Conservation (phyloP, 2,113 vertebrate genomes). For the Varanus salvator region DNA sequence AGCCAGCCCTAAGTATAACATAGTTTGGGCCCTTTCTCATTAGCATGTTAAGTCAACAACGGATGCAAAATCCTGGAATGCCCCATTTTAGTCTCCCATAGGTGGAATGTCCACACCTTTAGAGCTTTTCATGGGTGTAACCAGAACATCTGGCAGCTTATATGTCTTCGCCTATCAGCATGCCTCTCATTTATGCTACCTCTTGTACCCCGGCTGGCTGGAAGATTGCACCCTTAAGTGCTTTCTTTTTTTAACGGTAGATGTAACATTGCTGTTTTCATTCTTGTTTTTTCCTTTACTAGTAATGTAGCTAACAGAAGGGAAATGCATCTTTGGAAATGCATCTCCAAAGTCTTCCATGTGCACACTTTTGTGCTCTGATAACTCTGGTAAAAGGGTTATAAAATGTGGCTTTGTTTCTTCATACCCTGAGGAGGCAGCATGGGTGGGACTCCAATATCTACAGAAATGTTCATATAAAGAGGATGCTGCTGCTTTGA, state of each 20-base stretch:
- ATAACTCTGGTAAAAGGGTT: not conserved
- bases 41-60: too few relatives aligned
- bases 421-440: slow-evolving; percentile 27
- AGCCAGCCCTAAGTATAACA: not conserved
- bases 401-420: not conserved
- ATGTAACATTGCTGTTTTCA: not conserved
- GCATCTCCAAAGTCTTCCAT: not conserved
- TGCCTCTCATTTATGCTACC: not conserved
- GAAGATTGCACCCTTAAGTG: not conserved
- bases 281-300: slow-evolving; percentile 6
- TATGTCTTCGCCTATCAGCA: too few relatives aligned
- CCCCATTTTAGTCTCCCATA: not conserved
- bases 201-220: not conserved
- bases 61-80: not conserved
- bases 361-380: not conserved
- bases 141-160: too few relatives aligned
- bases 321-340: too few relatives aligned
- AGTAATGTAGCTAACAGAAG: not conserved
- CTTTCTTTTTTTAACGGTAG: slow-evolving; percentile 1
- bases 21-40: too few relatives aligned
- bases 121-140: not conserved
- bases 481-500: slow-evolving; percentile 66
- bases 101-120: not conserved
- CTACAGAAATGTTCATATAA: slow-evolving; percentile 76
- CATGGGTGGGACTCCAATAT: slow-evolving; percentile 65